These are phyloP conservation scores for Erythrocebus patas DNA, from an alignment of 2,113 vertebrate genomes.

Conservation along the genomic window DNA sequence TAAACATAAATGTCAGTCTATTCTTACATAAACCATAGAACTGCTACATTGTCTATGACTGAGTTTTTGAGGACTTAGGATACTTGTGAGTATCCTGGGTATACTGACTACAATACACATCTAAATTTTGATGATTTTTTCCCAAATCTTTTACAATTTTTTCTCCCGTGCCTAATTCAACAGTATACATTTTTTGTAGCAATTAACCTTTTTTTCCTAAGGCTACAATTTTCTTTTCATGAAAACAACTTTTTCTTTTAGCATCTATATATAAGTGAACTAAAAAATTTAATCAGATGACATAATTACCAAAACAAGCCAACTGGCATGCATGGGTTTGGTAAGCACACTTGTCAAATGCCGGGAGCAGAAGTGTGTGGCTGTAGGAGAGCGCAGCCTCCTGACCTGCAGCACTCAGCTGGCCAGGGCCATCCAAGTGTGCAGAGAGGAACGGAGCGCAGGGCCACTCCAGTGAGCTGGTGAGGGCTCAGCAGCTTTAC, in stretches of 20 bases:
- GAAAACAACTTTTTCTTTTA: not conserved
- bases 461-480: not conserved
- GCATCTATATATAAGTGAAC: not conserved
- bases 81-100: not conserved
- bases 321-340: too few species aligned
- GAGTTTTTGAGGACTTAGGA: not conserved
- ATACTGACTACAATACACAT: not conserved
- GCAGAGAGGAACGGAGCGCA: rapidly evolving
- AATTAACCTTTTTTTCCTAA: not conserved
- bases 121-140: not conserved
- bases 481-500: not conserved
- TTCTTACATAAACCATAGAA: too few species aligned
- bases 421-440: not conserved
- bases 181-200: not conserved
- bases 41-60: not conserved
- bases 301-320: not conserved
- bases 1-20: not conserved
- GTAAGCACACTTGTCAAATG: not conserved
- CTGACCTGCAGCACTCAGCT: too few species aligned
- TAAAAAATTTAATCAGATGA: not conserved
- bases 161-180: not conserved
- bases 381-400: rapidly evolving
- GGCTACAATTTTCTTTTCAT: not conserved
- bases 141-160: not conserved
- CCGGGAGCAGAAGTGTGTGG: rapidly evolving